These are phyloP conservation scores for Gallinago paraguaiae DNA, from an alignment of 2,113 vertebrate genomes.

Conservation along the genomic window DNA sequence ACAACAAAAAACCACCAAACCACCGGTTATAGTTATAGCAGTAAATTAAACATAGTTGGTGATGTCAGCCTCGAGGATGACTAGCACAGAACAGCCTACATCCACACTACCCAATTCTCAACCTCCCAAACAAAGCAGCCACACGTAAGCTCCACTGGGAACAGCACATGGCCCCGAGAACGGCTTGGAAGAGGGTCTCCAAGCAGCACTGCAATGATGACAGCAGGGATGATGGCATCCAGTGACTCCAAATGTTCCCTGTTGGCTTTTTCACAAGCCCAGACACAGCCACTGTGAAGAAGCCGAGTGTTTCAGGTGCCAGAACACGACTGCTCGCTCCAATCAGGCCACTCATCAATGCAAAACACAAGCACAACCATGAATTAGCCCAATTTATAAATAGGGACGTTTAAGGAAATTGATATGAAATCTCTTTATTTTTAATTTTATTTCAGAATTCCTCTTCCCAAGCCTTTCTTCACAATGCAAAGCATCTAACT, in stretches of 20 bases:
- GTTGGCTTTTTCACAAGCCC: neutral
- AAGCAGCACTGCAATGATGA: neutral
- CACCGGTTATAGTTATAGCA: neutral
- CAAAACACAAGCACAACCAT: neutral
- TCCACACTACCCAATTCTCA: neutral
- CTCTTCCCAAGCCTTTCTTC: neutral
- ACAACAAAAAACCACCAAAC: neutral
- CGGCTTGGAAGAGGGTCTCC: neutral
- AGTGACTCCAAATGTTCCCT: neutral
- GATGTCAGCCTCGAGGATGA: neutral
- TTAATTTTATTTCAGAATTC: neutral
- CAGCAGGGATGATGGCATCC: neutral
- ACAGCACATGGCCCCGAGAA: neutral
- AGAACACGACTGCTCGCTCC: neutral
- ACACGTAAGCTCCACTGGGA: fast-evolving
- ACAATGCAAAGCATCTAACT: neutral
- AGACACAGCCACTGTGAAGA: neutral
- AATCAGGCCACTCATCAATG: neutral
- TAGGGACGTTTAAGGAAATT: neutral
- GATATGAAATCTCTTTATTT: neutral
- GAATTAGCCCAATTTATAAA: neutral
- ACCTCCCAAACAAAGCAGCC: neutral
- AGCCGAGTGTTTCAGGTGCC: neutral
- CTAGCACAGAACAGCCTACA: neutral
- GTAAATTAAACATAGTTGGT: neutral